Evolutionary conservation across 1,140 invertebrate species (phyloP).

Genomic region (Helicoverpa zea): DNA sequence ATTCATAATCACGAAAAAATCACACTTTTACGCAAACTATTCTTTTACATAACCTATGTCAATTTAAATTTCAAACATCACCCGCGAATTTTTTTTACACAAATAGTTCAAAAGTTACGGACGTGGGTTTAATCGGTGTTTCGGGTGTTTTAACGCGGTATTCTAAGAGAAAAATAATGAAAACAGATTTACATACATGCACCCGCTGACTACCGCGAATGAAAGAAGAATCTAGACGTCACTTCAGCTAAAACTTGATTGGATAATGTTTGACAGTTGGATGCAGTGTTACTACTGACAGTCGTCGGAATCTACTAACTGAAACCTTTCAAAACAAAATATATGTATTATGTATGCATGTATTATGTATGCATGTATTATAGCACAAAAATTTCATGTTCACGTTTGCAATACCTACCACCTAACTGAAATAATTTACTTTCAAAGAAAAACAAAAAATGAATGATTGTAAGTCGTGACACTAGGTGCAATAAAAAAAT

Average conservation of each 20-base stretch:
- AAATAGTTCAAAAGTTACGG: not conserved
- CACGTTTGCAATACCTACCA: too few relatives aligned
- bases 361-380: too few relatives aligned
- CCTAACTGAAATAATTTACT: too few relatives aligned
- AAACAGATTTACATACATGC: slow-evolving; percentile 72
- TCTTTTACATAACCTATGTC: slow-evolving; percentile 75
- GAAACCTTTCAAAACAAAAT: not conserved
- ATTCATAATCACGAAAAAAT: slow-evolving; percentile 64
- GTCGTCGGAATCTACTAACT: not conserved
- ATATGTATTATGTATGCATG: too few relatives aligned
- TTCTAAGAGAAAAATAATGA: slow-evolving; percentile 40
- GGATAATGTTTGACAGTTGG: not conserved
- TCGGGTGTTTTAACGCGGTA: not conserved
- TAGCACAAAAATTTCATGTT: too few relatives aligned
- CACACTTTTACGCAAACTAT: slow-evolving; percentile 56
- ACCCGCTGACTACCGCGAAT: slow-evolving; percentile 74
- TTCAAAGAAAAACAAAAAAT: too few relatives aligned
- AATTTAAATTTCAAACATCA: slow-evolving; percentile 47
- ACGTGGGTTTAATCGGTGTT: not conserved
- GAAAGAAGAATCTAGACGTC: slow-evolving; percentile 69
- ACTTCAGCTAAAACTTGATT: not conserved
- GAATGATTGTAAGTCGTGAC: too few relatives aligned
- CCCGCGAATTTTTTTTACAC: not conserved
- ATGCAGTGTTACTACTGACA: not conserved
- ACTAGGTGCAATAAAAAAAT: too few relatives aligned